Percentiles rank a stretch among this genome's conserved stretches.
phyloP scores from a whole-genome alignment of 2,797 vertebrate species.

The Staurois parvus region DNA sequence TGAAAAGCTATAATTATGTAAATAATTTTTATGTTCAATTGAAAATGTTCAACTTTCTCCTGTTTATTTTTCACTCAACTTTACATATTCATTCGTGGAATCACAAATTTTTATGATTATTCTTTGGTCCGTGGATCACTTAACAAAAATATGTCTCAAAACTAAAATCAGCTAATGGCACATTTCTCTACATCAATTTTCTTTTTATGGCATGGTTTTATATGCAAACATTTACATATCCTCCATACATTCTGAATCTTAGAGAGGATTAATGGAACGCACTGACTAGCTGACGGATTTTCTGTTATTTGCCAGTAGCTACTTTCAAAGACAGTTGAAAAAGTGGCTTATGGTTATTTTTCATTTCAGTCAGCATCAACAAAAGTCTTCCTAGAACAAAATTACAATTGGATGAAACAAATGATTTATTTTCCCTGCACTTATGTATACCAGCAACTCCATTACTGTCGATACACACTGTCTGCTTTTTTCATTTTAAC shows the following conservation, averaged over 20 bases:
- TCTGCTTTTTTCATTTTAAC: conserved; percentile 70
- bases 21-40: not conserved
- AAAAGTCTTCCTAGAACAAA: conserved; percentile 64
- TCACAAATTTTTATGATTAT: conserved; percentile 6
- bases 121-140: conserved; percentile 16
- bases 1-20: too few relatives aligned
- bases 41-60: not conserved
- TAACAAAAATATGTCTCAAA: conserved; percentile 31
- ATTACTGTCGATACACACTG: conserved; percentile 70
- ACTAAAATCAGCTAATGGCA: conserved; percentile 32
- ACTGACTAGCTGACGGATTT: conserved; percentile 14
- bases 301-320: conserved; percentile 33
- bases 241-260: conserved; percentile 24
- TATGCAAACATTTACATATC: conserved; percentile 49
- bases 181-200: conserved; percentile 24
- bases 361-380: conserved; percentile 18
- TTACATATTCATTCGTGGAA: not conserved
- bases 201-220: conserved; percentile 41
- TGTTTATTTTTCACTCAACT: not conserved
- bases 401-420: conserved; percentile 61
- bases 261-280: conserved; percentile 36
- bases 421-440: conserved; percentile 64
- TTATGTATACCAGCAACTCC: conserved; percentile 64
- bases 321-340: conserved; percentile 29
- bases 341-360: conserved; percentile 31